These are phyloP conservation scores for Hyperopisus bebe DNA, from an alignment of 2,113 vertebrate genomes.

Conservation along the genomic window DNA sequence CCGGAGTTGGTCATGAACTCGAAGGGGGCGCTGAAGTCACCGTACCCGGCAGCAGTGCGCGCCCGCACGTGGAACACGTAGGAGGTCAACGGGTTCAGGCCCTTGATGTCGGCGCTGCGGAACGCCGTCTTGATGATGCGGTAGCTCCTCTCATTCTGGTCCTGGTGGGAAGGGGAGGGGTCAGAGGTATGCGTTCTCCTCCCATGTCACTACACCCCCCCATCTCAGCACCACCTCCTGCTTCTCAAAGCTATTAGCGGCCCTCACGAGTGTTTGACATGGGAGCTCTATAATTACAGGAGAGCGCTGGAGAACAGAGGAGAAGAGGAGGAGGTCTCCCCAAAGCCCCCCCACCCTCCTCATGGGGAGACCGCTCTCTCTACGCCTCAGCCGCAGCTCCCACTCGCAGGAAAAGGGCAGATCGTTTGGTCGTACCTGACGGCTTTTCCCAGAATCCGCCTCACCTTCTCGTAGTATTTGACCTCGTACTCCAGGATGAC, in stretches of 20 bases:
- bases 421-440: background rate
- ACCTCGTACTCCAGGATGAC: conserved; percentile 97
- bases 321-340: background rate
- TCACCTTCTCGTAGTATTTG: conserved; percentile 98
- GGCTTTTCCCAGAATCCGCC: background rate
- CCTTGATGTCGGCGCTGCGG: conserved; percentile 85
- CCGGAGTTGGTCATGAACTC: conserved; percentile 97
- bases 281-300: background rate
- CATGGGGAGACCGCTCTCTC: background rate
- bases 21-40: conserved; percentile 88
- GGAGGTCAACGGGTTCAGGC: conserved; percentile 85
- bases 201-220: background rate
- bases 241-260: background rate
- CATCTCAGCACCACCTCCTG: background rate
- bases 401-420: background rate
- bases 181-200: background rate
- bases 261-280: background rate
- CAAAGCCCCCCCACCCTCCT: background rate
- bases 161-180: conserved; percentile 52
- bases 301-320: background rate
- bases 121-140: conserved; percentile 86
- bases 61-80: conserved; percentile 95
- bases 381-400: background rate
- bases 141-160: conserved; percentile 95
- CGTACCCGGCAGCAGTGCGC: conserved; percentile 88